Conservation (phyloP, 2,797 vertebrate species). For the Setipinna tenuifilis region DNA sequence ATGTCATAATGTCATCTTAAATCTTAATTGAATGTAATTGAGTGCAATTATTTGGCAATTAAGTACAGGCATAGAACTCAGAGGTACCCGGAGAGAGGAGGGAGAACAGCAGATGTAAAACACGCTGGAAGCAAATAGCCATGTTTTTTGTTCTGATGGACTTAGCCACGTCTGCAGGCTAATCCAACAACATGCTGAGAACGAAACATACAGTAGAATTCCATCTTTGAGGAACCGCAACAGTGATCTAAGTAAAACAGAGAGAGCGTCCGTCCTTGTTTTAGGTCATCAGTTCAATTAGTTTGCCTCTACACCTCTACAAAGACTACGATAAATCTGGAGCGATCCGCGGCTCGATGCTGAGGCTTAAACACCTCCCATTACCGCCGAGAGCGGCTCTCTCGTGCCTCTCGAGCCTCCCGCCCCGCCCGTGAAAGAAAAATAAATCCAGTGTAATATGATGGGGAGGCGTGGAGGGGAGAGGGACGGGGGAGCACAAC, state of each 20-base stretch:
- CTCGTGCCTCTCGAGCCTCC: conserved; percentile 30
- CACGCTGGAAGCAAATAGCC: not conserved
- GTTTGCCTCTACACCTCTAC: conserved; percentile 50
- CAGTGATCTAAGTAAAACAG: conserved; percentile 43
- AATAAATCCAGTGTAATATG: conserved; percentile 79
- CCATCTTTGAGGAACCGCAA: conserved; percentile 37
- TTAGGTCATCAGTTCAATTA: conserved; percentile 71
- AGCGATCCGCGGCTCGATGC: conserved; percentile 52
- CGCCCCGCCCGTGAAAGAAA: conserved; percentile 64
- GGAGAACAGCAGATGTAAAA: not conserved
- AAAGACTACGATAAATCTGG: conserved; percentile 53
- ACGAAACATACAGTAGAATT: conserved; percentile 46
- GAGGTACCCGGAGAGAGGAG: not conserved
- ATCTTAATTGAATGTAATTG: conserved; percentile 28
- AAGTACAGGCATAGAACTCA: not conserved
- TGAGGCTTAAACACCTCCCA: conserved; percentile 49
- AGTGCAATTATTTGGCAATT: conserved; percentile 22
- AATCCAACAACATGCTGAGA: conserved; percentile 31
- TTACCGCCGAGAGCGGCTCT: conserved; percentile 29
- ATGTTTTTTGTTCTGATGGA: not conserved
- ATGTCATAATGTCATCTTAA: conserved; percentile 32
- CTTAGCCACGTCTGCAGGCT: conserved; percentile 22
- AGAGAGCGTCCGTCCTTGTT: conserved; percentile 55
- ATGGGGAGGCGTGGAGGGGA: conserved; percentile 65
- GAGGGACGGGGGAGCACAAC: conserved; percentile 78